phyloP scores from a whole-genome alignment of 1,140 invertebrate species.

The Drosophila sp. region DNA sequence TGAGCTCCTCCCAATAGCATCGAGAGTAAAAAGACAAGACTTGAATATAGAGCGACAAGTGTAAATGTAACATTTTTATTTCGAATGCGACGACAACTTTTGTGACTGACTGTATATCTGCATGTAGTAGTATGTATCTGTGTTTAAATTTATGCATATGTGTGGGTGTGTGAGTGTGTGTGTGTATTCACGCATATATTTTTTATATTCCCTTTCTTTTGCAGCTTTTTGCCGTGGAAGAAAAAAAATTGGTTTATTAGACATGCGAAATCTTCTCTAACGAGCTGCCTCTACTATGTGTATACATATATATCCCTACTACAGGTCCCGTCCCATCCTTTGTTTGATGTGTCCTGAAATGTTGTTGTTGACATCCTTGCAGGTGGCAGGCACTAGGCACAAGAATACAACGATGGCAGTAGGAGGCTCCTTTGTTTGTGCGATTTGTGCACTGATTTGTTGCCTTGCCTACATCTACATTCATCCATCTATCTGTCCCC shows the following conservation, averaged over 20 bases:
- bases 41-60: too few relatives aligned
- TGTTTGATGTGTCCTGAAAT: conserved; percentile 40
- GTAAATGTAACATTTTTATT: too few relatives aligned
- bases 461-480: conserved; percentile 38
- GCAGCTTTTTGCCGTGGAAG: background rate
- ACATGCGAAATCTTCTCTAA: conserved; percentile 23
- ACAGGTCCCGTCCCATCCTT: conserved; percentile 16
- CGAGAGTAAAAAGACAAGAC: too few relatives aligned
- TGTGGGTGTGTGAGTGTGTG: conserved; percentile 50
- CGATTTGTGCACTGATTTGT: conserved; percentile 77
- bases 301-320: background rate
- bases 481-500: too few relatives aligned
- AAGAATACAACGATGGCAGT: background rate
- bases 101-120: background rate
- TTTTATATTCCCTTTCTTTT: conserved; percentile 27
- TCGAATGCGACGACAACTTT: too few relatives aligned
- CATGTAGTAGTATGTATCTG: conserved; percentile 39
- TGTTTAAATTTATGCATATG: conserved; percentile 69
- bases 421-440: conserved; percentile 41
- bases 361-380: conserved; percentile 13
- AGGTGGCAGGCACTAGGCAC: conserved; percentile 15
- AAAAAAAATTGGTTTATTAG: conserved; percentile 73
- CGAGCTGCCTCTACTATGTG: background rate
- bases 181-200: conserved; percentile 54
- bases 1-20: too few relatives aligned